A percentile compares a stretch with the other conserved stretches of the same genome.
These are phyloP conservation scores for Aurelia sp. DNA, from an alignment of 30 jellyfish, hydroid and myxozoan genomes.

Conservation along the genomic window DNA sequence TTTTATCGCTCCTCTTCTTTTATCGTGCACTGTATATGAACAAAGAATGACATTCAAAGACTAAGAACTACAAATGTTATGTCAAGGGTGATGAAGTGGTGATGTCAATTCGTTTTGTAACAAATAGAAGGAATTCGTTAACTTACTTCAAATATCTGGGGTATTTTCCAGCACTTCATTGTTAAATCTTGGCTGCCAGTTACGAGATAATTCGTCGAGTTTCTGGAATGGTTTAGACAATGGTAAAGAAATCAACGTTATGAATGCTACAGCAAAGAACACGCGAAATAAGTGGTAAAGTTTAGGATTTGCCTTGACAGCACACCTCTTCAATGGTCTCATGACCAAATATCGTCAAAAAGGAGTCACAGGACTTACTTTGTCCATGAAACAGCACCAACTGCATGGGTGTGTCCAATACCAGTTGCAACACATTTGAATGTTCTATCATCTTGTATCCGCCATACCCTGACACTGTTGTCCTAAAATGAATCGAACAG, in stretches of 20 bases:
- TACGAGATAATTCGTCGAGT: conserved; percentile 64
- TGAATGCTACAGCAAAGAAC: no score
- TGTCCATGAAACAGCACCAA: conserved; percentile 79
- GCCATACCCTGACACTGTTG: conserved; percentile 79
- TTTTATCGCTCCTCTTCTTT: no score
- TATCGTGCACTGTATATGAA: no score
- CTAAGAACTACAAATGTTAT: no score
- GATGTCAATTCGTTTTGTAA: background rate
- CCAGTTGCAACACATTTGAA: conserved; percentile 84
- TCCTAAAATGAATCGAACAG: conserved; percentile 45
- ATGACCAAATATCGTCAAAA: background rate
- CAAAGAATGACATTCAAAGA: no score
- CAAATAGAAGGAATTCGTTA: background rate
- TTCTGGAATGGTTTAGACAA: background rate
- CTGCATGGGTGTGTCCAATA: conserved; percentile 84
- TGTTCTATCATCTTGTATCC: conserved; percentile 29
- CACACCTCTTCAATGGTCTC: no score
- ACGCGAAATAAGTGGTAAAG: no score
- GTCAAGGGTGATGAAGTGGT: background rate
- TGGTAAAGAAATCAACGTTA: no score
- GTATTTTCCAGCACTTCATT: conserved; percentile 81
- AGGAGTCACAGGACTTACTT: conserved; percentile 8
- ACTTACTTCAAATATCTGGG: conserved; percentile 66
- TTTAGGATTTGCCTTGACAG: no score
- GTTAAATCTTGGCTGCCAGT: conserved; percentile 88